Evolutionary conservation across 2,797 vertebrate species (phyloP).

Genomic region (Chaetodon trifasciatus): DNA sequence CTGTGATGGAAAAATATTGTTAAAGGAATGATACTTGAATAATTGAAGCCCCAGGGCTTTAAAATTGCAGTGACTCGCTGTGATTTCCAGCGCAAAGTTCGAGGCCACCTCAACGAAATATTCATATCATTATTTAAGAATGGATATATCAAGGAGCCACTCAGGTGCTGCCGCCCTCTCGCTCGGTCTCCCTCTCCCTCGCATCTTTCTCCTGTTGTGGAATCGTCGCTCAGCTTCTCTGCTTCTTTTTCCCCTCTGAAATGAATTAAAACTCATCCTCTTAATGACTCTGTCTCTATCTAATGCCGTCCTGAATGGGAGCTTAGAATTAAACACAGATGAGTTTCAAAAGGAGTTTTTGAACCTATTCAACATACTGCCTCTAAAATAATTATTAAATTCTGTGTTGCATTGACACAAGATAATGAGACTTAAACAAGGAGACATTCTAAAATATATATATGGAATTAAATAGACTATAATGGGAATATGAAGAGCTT

Average conservation of each 20-base stretch:
- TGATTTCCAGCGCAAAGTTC: conserved; percentile 79
- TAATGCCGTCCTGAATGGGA: background rate
- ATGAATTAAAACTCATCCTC: conserved; percentile 7
- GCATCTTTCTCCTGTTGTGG: conserved; percentile 14
- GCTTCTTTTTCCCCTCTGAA: background rate
- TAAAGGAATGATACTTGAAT: conserved; percentile 84
- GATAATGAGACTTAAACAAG: background rate
- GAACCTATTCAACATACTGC: background rate
- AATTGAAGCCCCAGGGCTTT: conserved; percentile 83
- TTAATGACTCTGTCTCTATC: background rate
- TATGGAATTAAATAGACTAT: background rate
- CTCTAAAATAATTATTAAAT: background rate
- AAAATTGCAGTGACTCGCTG: conserved; percentile 82
- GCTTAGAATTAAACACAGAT: background rate
- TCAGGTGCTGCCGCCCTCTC: conserved; percentile 38
- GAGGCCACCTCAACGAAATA: conserved; percentile 79
- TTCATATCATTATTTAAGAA: conserved; percentile 83
- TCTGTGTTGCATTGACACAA: background rate
- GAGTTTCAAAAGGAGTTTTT: conserved; percentile 1
- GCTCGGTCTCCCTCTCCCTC: conserved; percentile 20
- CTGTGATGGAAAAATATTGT: conserved; percentile 90
- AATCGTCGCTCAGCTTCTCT: conserved; percentile 21
- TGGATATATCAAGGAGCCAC: conserved; percentile 62
- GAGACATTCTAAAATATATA: background rate
- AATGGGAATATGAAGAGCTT: background rate